phyloP scores from a whole-genome alignment of 1,140 invertebrate species.

The Pemphigus obesinymphae region DNA sequence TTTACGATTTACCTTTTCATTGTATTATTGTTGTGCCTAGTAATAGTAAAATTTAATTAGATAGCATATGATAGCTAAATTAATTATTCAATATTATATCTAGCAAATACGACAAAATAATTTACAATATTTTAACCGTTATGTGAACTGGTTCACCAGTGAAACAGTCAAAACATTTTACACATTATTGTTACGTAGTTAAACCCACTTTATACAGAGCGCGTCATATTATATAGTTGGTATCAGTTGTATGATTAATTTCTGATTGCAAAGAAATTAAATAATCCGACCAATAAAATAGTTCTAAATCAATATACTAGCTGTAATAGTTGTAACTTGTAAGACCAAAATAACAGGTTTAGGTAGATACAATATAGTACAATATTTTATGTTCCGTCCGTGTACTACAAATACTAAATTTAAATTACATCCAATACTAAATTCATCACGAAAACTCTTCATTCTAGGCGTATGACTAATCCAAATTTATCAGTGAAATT shows the following conservation, averaged over 20 bases:
- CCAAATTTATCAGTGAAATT: constrained; percentile 21
- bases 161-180: background rate
- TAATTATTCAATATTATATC: background rate
- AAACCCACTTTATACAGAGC: background rate
- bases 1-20: no score
- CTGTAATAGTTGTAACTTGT: background rate
- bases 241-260: background rate
- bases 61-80: background rate
- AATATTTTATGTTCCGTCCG: background rate
- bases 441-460: background rate
- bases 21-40: no score
- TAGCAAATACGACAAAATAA: background rate
- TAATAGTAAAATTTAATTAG: no score
- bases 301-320: background rate
- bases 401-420: no score
- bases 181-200: background rate
- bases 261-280: background rate
- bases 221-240: background rate
- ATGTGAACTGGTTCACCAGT: background rate
- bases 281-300: background rate
- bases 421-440: background rate
- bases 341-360: background rate
- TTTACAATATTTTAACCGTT: background rate
- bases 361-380: background rate
- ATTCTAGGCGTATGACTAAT: background rate